Percentiles rank a stretch among this genome's conserved stretches.
These are phyloP conservation scores for Podargus strigoides DNA, from an alignment of 2,797 vertebrate species.

Conservation along the genomic window DNA sequence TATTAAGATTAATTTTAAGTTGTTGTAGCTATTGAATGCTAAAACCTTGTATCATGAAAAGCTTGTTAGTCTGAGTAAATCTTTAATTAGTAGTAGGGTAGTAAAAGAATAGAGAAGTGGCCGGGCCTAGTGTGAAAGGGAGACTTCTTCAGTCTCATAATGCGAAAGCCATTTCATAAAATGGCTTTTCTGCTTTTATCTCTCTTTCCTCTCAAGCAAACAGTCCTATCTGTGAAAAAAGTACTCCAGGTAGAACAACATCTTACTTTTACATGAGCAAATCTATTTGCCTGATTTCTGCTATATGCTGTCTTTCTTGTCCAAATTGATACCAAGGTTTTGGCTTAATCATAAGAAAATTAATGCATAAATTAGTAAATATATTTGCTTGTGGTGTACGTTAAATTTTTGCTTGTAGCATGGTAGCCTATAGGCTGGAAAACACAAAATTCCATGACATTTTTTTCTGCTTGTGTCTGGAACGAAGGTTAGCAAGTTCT, in stretches of 20 bases:
- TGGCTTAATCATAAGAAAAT: background rate
- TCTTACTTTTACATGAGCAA: background rate
- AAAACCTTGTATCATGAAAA: background rate
- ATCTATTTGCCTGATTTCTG: background rate
- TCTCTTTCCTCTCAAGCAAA: background rate
- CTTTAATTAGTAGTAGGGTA: background rate
- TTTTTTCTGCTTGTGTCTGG: background rate
- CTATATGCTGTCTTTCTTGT: background rate
- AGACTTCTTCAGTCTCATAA: background rate
- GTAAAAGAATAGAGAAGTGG: background rate
- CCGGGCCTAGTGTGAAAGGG: background rate
- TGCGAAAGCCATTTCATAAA: background rate
- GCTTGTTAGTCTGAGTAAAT: background rate
- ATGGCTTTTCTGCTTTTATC: background rate
- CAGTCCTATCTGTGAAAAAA: background rate
- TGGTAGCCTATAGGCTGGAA: background rate
- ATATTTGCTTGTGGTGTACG: background rate
- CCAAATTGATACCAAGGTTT: background rate
- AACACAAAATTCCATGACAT: background rate
- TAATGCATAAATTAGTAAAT: background rate
- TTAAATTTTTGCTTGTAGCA: background rate
- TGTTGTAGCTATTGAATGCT: too few relatives aligned
- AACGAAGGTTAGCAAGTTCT: background rate
- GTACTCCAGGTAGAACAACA: background rate
- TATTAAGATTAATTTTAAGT: too few relatives aligned